A percentile compares a stretch with the other conserved stretches of the same genome.
Evolutionary conservation across 2,888 invertebrate genomes (phyloP).

Genomic region (Torymus texanus): DNA sequence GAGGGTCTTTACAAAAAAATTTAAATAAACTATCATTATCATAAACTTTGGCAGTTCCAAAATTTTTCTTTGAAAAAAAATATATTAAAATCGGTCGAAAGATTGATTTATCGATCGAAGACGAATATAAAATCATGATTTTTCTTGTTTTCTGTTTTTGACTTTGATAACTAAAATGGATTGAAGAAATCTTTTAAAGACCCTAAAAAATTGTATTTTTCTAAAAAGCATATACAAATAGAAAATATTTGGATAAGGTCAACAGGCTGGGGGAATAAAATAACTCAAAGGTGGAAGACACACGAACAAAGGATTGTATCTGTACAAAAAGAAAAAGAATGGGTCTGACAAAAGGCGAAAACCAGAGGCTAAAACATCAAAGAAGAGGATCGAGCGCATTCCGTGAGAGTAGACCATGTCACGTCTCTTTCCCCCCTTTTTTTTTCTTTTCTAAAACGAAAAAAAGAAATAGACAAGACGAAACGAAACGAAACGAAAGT

Average conservation of each 20-base stretch:
- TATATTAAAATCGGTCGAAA: too few relatives aligned
- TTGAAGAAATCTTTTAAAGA: background rate
- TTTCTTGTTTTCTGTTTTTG: too few relatives aligned
- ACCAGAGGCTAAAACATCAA: background rate
- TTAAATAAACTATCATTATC: too few relatives aligned
- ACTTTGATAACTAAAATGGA: background rate
- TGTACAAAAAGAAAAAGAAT: constrained; percentile 19
- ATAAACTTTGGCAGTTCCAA: too few relatives aligned
- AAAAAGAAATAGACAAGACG: too few relatives aligned
- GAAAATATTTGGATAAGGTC: constrained; percentile 5
- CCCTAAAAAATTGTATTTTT: constrained; percentile 16
- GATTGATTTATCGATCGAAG: too few relatives aligned
- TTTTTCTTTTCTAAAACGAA: too few relatives aligned
- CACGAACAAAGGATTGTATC: background rate
- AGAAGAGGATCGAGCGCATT: constrained; percentile 61
- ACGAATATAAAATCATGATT: too few relatives aligned
- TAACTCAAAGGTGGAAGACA: constrained; percentile 1
- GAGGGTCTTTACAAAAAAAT: too few relatives aligned
- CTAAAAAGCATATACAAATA: constrained; percentile 4
- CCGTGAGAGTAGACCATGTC: constrained; percentile 54
- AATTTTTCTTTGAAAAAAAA: too few relatives aligned
- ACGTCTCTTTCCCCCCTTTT: too few relatives aligned
- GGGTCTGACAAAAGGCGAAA: background rate
- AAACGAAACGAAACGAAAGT: constrained; percentile 55
- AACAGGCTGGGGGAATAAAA: background rate